These are phyloP conservation scores for Hylomyscus alleni DNA, from an alignment of 2,797 vertebrate genomes.

Conservation along the genomic window DNA sequence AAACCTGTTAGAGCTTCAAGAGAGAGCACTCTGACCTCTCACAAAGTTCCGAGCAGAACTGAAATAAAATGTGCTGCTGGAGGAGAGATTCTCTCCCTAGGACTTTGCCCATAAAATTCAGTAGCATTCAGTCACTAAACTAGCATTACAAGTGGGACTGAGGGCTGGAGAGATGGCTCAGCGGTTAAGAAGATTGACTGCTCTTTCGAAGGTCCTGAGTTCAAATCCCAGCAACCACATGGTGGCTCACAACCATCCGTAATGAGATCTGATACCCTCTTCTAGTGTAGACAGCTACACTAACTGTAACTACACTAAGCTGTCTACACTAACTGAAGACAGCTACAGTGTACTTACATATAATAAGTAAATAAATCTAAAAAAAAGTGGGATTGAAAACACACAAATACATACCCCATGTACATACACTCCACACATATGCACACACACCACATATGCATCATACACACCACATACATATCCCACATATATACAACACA, in stretches of 20 bases:
- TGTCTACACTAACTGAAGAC: too few relatives aligned
- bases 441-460: neutral
- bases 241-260: too few relatives aligned
- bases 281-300: too few relatives aligned
- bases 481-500: neutral
- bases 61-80: neutral
- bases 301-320: too few relatives aligned
- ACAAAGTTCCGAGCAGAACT: constrained; percentile 27
- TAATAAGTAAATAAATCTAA: too few relatives aligned
- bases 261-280: too few relatives aligned
- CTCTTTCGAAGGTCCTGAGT: too few relatives aligned
- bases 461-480: neutral
- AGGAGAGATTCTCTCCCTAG: constrained; percentile 49
- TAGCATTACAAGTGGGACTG: neutral
- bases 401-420: neutral
- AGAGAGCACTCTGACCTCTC: neutral
- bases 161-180: too few relatives aligned
- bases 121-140: constrained; percentile 40
- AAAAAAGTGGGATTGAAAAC: neutral
- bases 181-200: too few relatives aligned
- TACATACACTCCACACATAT: neutral
- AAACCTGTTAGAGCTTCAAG: constrained; percentile 12
- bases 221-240: too few relatives aligned
- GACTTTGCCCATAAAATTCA: constrained; percentile 38
- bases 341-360: too few relatives aligned